phyloP scores from a whole-genome alignment of 2,888 invertebrate genomes.

The Epistrophe eligans region DNA sequence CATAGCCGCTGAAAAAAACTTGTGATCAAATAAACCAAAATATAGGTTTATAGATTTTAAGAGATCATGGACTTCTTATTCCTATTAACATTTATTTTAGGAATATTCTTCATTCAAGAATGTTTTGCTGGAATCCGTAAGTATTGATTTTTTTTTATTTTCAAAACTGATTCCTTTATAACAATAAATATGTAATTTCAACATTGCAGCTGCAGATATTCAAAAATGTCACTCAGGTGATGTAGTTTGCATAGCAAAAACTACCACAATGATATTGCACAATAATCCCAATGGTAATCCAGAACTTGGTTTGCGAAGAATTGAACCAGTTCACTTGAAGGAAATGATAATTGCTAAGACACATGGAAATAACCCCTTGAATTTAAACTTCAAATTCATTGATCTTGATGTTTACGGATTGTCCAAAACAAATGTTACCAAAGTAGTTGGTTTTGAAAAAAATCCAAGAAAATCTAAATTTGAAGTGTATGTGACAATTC shows the following conservation, averaged over 20 bases:
- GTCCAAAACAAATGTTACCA: conserved; percentile 75
- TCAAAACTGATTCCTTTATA: neutral
- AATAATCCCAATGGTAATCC: conserved; percentile 78
- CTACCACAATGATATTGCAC: conserved; percentile 76
- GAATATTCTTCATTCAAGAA: neutral
- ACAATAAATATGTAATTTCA: neutral
- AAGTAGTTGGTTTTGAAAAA: conserved; percentile 78
- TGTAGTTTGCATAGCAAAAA: conserved; percentile 77
- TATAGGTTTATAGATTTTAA: neutral
- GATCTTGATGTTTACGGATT: conserved; percentile 77
- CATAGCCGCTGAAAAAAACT: neutral
- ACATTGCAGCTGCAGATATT: conserved; percentile 77
- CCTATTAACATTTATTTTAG: neutral
- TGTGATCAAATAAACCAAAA: neutral
- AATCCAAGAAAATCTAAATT: conserved; percentile 77
- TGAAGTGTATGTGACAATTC: conserved; percentile 76
- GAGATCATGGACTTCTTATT: neutral
- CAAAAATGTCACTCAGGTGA: conserved; percentile 78
- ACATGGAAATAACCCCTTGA: conserved; percentile 73
- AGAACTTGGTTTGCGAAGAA: conserved; percentile 76
- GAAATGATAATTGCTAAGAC: conserved; percentile 76
- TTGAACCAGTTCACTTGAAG: conserved; percentile 76
- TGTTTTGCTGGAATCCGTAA: conserved; percentile 48
- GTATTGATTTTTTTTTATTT: conserved; percentile 4
- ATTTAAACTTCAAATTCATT: conserved; percentile 77